A percentile compares a stretch with the other conserved stretches of the same genome.
phyloP scores from a whole-genome alignment of 1,140 invertebrate species.

The Battus philenor region DNA sequence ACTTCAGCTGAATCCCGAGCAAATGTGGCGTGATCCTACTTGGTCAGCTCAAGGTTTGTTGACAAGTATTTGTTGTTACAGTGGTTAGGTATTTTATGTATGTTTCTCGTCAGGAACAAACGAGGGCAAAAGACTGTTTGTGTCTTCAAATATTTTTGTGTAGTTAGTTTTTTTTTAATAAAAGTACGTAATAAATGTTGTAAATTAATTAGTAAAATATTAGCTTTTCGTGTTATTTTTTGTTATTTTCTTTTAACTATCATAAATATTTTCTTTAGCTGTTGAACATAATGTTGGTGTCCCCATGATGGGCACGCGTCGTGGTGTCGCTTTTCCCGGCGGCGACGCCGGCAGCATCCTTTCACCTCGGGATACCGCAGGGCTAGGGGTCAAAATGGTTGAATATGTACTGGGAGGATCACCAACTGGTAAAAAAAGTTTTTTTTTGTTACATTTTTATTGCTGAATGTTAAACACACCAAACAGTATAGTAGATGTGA shows the following conservation, averaged over 20 bases:
- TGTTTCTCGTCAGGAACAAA: background rate
- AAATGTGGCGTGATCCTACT: constrained; percentile 90
- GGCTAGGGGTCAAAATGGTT: constrained; percentile 98
- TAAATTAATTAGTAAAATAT: constrained; percentile 1
- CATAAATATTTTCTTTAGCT: constrained; percentile 34
- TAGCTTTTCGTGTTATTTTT: constrained; percentile 12
- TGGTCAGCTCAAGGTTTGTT: constrained; percentile 88
- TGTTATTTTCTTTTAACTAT: constrained; percentile 6
- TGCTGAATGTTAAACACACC: constrained; percentile 7
- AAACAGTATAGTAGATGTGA: constrained; percentile 1
- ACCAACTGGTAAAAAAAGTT: constrained; percentile 79
- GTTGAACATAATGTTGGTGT: constrained; percentile 86
- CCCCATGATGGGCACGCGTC: constrained; percentile 83
- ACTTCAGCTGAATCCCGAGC: constrained; percentile 87
- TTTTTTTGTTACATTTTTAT: constrained; percentile 12
- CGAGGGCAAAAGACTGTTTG: background rate
- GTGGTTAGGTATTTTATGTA: background rate
- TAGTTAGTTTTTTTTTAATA: constrained; percentile 10
- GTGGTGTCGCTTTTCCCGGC: constrained; percentile 77
- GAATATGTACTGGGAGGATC: constrained; percentile 96
- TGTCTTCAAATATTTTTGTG: constrained; percentile 5
- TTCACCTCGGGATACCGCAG: constrained; percentile 84
- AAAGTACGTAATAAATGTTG: constrained; percentile 13
- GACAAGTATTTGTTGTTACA: constrained; percentile 4
- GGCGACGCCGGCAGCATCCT: constrained; percentile 78